Conservation (phyloP, 2,888 invertebrate species). For the Chaetogeoica ovagalla region DNA sequence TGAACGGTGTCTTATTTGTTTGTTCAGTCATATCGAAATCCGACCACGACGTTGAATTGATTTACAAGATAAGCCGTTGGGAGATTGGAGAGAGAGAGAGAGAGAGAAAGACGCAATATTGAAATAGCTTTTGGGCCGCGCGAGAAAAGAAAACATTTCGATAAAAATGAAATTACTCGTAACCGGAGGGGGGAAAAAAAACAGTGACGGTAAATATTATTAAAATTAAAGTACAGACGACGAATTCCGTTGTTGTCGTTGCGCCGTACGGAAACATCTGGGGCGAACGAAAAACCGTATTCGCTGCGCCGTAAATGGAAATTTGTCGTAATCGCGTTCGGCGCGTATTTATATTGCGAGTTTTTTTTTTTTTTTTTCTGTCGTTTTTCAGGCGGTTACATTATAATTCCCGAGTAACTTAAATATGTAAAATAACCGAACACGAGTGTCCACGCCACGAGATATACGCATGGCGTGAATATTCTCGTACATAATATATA, state of each 20-base stretch:
- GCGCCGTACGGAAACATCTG: no score
- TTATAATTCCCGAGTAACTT: neutral
- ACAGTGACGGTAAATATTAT: no score
- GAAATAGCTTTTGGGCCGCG: neutral
- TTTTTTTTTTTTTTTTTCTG: no score
- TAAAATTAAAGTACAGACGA: no score
- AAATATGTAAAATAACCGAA: no score
- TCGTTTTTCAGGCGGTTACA: no score
- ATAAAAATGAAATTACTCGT: neutral
- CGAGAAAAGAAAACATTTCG: neutral
- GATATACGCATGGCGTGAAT: no score
- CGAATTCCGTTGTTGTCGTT: no score
- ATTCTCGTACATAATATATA: no score
- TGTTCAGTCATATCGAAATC: constrained; percentile 26
- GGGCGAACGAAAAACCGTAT: no score
- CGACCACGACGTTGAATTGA: constrained; percentile 26
- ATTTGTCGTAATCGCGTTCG: neutral
- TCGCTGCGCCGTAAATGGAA: no score
- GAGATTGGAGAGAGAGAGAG: neutral
- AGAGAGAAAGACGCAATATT: neutral
- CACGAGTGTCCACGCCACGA: no score
- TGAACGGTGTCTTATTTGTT: constrained; percentile 18
- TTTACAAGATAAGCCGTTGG: constrained; percentile 25
- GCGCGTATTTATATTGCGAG: neutral
- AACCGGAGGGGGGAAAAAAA: neutral